Evolutionary conservation across 2,888 invertebrate species (phyloP).

Genomic region (Hirtodrosophila alboralis): DNA sequence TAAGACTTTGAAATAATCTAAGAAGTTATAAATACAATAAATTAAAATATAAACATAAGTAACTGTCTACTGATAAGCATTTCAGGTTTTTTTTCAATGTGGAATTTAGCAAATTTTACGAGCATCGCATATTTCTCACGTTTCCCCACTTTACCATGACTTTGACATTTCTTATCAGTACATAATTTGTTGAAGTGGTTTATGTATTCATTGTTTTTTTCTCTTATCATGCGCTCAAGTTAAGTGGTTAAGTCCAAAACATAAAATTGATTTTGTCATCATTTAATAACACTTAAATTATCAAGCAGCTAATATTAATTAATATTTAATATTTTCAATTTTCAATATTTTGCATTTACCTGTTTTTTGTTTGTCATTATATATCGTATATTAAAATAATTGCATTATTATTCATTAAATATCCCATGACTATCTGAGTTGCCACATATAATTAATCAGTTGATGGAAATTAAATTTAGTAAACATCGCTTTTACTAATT

Average conservation of each 20-base stretch:
- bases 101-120: conserved; percentile 27
- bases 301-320: not conserved
- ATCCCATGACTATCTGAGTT: conserved; percentile 32
- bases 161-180: conserved; percentile 31
- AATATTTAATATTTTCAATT: not conserved
- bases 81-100: conserved; percentile 1
- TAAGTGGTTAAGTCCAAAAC: not conserved
- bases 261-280: not conserved
- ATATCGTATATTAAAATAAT: conserved; percentile 5
- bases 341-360: not conserved
- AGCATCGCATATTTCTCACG: conserved; percentile 29
- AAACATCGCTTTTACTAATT: not conserved
- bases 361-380: not conserved
- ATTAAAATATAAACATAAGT: conserved; percentile 3
- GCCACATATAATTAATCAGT: conserved; percentile 16
- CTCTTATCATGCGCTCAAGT: conserved; percentile 24
- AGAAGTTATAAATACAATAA: conserved; percentile 17
- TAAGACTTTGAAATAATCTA: conserved; percentile 8
- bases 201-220: not conserved
- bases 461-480: conserved; percentile 8
- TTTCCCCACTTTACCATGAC: conserved; percentile 36
- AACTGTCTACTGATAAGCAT: conserved; percentile 12
- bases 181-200: conserved; percentile 2
- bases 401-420: conserved; percentile 37
- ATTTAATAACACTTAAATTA: not conserved